phyloP scores from a whole-genome alignment of 2,797 vertebrate genomes.

The Sebastes steindachneri region DNA sequence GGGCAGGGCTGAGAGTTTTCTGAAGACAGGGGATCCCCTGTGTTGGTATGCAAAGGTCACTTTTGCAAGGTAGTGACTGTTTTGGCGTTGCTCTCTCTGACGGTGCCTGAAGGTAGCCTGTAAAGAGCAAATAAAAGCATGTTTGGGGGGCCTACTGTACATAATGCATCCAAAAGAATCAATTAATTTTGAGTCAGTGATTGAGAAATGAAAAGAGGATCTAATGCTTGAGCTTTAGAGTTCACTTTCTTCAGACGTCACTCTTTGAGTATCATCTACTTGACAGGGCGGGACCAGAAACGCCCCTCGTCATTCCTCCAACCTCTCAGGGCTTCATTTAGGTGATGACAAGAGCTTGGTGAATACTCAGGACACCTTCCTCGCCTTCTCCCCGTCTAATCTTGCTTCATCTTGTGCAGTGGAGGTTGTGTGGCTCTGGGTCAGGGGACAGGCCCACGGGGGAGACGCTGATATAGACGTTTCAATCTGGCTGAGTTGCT shows the following conservation, averaged over 20 bases:
- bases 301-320: background rate
- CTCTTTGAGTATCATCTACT: slow-evolving; percentile 3
- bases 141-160: background rate
- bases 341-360: slow-evolving; percentile 45
- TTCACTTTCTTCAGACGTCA: background rate
- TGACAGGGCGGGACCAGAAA: background rate
- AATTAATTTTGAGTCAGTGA: background rate
- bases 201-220: background rate
- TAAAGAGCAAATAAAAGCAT: background rate
- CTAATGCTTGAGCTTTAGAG: background rate
- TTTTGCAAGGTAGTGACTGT: slow-evolving; percentile 5
- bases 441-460: slow-evolving; percentile 44
- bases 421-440: slow-evolving; percentile 32
- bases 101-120: background rate
- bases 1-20: slow-evolving; percentile 37
- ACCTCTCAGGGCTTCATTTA: slow-evolving; percentile 40
- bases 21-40: slow-evolving; percentile 28
- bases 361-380: slow-evolving; percentile 30
- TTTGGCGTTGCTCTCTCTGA: background rate
- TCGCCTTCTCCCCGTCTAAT: slow-evolving; percentile 4
- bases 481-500: slow-evolving; percentile 65
- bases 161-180: background rate
- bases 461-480: slow-evolving; percentile 66
- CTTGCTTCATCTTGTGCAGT: slow-evolving; percentile 34
- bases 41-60: slow-evolving; percentile 23